phyloP scores from a whole-genome alignment of 2,797 vertebrate species.

The Antrozous pallidus region DNA sequence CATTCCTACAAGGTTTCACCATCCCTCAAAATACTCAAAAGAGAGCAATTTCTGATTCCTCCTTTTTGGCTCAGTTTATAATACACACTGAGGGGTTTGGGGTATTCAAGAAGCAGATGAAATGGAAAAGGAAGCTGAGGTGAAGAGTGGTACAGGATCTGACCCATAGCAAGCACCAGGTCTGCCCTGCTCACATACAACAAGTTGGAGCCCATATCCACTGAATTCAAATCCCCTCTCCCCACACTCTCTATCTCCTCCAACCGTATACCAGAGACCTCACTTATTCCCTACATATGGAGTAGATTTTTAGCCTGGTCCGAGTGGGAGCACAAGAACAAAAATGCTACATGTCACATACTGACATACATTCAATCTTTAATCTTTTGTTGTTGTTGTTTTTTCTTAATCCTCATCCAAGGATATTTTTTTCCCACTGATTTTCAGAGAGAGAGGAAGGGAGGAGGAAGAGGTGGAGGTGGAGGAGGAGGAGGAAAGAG shows the following conservation, averaged over 20 bases:
- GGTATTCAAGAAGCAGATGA: conserved; percentile 8
- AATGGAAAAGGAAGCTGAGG: background rate
- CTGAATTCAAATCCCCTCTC: background rate
- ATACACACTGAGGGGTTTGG: background rate
- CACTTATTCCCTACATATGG: accelerated
- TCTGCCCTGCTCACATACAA: accelerated
- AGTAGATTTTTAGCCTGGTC: background rate
- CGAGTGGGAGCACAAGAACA: background rate
- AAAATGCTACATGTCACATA: background rate
- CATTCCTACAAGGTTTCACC: conserved; percentile 75
- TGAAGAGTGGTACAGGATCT: background rate
- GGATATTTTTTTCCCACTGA: too few species aligned
- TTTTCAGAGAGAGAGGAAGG: too few species aligned
- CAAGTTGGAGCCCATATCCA: accelerated
- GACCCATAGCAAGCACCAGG: background rate
- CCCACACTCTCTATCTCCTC: background rate
- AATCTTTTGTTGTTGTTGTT: background rate
- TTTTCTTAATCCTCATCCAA: too few species aligned
- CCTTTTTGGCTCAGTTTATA: conserved; percentile 58
- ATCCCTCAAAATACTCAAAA: conserved; percentile 74
- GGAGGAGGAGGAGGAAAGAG: too few species aligned
- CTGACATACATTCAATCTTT: background rate
- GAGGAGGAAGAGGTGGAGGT: too few species aligned
- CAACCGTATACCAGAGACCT: background rate
- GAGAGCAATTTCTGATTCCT: conserved; percentile 72